These are phyloP conservation scores for Apostichopus parvimensis DNA, from an alignment of 35 echinoderm and acorn worm genomes.

Conservation along the genomic window DNA sequence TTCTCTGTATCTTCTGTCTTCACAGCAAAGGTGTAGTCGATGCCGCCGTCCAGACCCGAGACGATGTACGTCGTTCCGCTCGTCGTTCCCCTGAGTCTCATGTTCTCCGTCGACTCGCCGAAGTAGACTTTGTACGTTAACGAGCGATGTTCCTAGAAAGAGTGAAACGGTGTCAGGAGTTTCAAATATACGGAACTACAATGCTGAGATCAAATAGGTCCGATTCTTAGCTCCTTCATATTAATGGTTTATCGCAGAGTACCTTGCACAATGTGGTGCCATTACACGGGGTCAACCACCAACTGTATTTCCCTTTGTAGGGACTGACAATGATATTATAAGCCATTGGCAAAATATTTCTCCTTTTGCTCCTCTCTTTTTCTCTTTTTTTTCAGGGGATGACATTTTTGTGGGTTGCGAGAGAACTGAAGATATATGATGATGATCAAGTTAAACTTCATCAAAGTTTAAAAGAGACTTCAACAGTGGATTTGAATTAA, in stretches of 20 bases:
- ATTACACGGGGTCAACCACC: not conserved
- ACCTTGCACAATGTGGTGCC: too few relatives aligned
- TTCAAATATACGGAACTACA: not conserved
- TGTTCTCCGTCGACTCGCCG: not conserved
- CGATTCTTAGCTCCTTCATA: not conserved
- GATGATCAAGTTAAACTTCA: too few relatives aligned
- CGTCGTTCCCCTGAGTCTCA: not conserved
- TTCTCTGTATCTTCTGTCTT: not conserved
- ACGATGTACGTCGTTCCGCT: not conserved
- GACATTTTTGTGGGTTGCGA: too few relatives aligned
- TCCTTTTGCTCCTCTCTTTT: too few relatives aligned
- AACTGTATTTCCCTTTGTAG: not conserved
- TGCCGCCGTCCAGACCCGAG: slow-evolving; percentile 28
- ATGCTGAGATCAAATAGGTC: slow-evolving; percentile 47
- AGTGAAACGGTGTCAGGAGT: too few relatives aligned
- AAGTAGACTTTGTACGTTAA: not conserved
- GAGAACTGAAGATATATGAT: too few relatives aligned
- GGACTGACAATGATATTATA: too few relatives aligned
- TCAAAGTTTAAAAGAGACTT: too few relatives aligned
- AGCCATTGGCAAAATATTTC: too few relatives aligned
- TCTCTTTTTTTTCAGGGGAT: too few relatives aligned
- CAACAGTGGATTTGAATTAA: too few relatives aligned
- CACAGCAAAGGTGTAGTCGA: slow-evolving; percentile 50
- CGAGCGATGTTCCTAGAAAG: not conserved
- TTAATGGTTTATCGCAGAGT: too few relatives aligned